Conservation (phyloP, 64 coral and sea anemone genomes). For the Pachyseris speciosa region DNA sequence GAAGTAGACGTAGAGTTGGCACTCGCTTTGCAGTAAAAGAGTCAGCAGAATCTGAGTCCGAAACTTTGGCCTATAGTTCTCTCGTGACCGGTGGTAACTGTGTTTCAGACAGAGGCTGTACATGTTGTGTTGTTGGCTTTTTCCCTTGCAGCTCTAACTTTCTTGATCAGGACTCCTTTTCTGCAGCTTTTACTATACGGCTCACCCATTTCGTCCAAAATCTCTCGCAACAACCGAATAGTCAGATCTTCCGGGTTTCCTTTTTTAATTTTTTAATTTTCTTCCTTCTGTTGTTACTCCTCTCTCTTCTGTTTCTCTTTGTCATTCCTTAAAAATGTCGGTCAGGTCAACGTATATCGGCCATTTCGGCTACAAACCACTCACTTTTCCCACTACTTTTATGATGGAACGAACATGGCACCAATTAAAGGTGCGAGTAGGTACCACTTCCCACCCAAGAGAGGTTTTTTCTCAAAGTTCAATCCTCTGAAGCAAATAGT, state of each 20-base stretch:
- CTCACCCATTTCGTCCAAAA: conserved; percentile 23
- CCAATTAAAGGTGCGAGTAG: not conserved
- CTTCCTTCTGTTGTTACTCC: not conserved
- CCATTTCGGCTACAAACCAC: not conserved
- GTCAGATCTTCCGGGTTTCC: not conserved
- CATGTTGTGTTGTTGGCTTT: conserved; percentile 4
- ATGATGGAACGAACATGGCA: not conserved
- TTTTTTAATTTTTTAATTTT: not conserved
- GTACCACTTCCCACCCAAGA: not conserved
- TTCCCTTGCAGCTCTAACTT: conserved; percentile 12
- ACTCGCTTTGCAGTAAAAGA: not conserved
- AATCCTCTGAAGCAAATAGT: conserved; percentile 9
- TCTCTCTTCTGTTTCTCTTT: not conserved
- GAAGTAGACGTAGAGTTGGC: not conserved
- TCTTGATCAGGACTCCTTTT: conserved; percentile 3
- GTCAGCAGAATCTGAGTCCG: not conserved
- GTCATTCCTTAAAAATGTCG: not conserved
- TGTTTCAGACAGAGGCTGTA: not conserved
- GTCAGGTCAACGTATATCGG: not conserved
- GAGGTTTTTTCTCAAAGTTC: not conserved
- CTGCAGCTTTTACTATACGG: conserved; percentile 21
- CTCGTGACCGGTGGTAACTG: not conserved
- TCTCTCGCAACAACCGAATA: not conserved
- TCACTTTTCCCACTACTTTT: conserved; percentile 1
- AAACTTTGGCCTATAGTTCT: not conserved